Conservation (phyloP, 2,113 vertebrate genomes). For the Scomber colias region DNA sequence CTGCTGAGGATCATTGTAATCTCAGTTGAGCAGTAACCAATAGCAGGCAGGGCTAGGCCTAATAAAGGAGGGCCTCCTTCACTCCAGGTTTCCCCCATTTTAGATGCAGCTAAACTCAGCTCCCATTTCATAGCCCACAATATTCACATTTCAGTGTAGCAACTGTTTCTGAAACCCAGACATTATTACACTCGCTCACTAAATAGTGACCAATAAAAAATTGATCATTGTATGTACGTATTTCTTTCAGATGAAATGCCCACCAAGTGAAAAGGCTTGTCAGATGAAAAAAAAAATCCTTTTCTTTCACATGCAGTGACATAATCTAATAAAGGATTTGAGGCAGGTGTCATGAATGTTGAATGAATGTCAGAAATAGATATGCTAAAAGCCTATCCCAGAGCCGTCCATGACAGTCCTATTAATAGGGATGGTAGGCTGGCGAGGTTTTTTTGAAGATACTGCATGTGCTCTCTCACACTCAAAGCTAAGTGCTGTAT, state of each 20-base stretch:
- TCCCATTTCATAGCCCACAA: slow-evolving; percentile 76
- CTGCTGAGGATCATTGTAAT: slow-evolving; percentile 59
- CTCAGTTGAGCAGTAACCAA: slow-evolving; percentile 65
- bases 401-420: slow-evolving; percentile 68
- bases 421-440: slow-evolving; percentile 72
- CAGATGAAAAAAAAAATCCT: slow-evolving; percentile 34
- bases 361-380: slow-evolving; percentile 83
- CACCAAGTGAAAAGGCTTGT: slow-evolving; percentile 59
- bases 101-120: slow-evolving; percentile 78
- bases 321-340: slow-evolving; percentile 67
- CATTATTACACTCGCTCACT: slow-evolving; percentile 19
- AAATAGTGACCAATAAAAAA: slow-evolving; percentile 14
- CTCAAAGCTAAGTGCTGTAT: slow-evolving; percentile 67
- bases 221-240: neutral
- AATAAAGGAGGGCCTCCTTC: slow-evolving; percentile 74
- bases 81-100: slow-evolving; percentile 83
- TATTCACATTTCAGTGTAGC: slow-evolving; percentile 41
- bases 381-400: slow-evolving; percentile 80
- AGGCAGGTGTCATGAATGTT: slow-evolving; percentile 81
- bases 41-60: slow-evolving; percentile 66
- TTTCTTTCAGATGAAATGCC: slow-evolving; percentile 28
- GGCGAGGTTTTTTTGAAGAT: slow-evolving; percentile 53
- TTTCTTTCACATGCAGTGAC: slow-evolving; percentile 28
- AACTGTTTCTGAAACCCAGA: slow-evolving; percentile 24
- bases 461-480: slow-evolving; percentile 61